Evolutionary conservation across 2,888 invertebrate species (phyloP), one percentile per base, ranked within the genome.

Genomic region (Tridacna gigas): DNA sequence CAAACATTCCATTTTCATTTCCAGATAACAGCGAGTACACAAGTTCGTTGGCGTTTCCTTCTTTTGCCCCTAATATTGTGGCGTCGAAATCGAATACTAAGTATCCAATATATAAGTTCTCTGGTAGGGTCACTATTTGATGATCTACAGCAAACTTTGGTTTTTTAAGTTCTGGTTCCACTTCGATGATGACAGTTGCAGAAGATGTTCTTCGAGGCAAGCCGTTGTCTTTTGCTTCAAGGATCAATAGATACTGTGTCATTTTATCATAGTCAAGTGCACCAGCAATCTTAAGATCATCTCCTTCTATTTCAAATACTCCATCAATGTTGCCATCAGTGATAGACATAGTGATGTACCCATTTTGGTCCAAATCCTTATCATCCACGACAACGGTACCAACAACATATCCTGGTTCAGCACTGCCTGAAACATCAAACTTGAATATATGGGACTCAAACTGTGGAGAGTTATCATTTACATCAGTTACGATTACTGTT

Each of bases 401-500:
- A 0, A 98, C 97, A 0, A 98, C 97, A 79, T 97, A 97, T 82
- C 98, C 98, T 2, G 96, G 95, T 0, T 98, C 98, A 15, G 98
- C 96, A 94, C 98, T 98, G 95, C 99, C 98, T 12, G 97, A 96
- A n/a, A 98, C 96, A 92, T 97, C 97, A 56, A 97, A 97, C 18
- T 84, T 83, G 76, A 93, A 93, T 5, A 90, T 83, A n/a, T 88
- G 87, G 94, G 97, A 95, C 47, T 97, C 97, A 94, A 98, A 98
- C 97, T 97, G 95, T 98, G 92, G 91, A 7, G 84, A 74, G 71
- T 91, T 89, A 73, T 91, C 98, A 95, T 98, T 99, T 67, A 98
- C 97, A 95, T 99, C 98, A 92, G 97, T 97, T 80, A 99, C 96
- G 91, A 97, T 97, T 88, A 99, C 97, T 90, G 97, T 97, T n/a